Evolutionary conservation across 2,888 invertebrate species (phyloP), one percentile per base, ranked within the genome.

Genomic region (Melitaea athalia): DNA sequence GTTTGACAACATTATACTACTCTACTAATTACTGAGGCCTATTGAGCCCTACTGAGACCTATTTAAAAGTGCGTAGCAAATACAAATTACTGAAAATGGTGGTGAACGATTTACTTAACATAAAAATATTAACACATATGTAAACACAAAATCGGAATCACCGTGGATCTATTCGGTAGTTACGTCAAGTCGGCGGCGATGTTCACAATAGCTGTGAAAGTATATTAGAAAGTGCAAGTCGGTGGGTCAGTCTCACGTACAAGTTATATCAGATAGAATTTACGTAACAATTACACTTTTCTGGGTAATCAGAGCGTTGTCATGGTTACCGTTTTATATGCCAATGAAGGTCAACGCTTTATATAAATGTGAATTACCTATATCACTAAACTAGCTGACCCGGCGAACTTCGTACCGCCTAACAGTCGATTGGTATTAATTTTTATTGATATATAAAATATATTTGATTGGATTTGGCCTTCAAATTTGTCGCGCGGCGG

Each of bases 181-280:
- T 89, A 83, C 91, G 86, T 88, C 87, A 90, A 78, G 65, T 64
- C 38, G 68, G 69, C 67, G 67, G 68, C 71, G 71, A 70, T 70
- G 75, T 76, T 74, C 80, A 90, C 91, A 90, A 91, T 89, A 82
- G 85, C 87, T 86, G 92, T 89, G 92, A 92, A 92, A 92, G 92
- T 90, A 84, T 85, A 82, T 82, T 91, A 92, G 92, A 92, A 92
- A 92, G 92, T 86, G 87, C 65, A 85, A 89, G 87, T 88, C 81
- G 73, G 73, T 72, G 80, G 85, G 86, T 85, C 82, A 81, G 84
- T 78, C 88, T 85, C 88, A 89, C 91, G 91, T 89, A 85, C 85
- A 81, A 76, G 87, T 91, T 92, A 91, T 91, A 89, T 92, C 92
- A 92, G 86, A 81, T 80, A 11, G 68, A 78, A 79, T 88, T 91